These are phyloP conservation scores for Malurus splendens DNA, from an alignment of 2,797 vertebrate species.

Conservation along the genomic window DNA sequence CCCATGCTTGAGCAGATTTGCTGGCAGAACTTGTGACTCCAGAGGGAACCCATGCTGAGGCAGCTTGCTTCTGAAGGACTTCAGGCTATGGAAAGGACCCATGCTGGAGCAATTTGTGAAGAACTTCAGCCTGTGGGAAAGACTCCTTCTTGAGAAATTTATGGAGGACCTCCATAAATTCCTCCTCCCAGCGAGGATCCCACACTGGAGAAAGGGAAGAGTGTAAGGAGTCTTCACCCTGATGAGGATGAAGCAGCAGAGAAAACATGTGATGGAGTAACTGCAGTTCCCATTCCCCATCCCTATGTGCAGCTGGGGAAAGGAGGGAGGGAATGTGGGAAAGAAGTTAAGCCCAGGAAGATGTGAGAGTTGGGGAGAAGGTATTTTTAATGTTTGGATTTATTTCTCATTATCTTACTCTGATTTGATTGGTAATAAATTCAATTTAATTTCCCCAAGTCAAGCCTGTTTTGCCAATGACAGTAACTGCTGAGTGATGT, in stretches of 20 bases:
- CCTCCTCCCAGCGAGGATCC: no score
- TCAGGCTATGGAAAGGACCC: not conserved
- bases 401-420: not conserved
- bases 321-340: not conserved
- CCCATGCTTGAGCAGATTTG: not conserved
- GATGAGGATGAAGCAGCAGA: not conserved
- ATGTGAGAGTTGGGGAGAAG: not conserved
- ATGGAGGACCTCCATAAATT: no score
- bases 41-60: not conserved
- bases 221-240: not conserved
- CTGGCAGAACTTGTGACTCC: not conserved
- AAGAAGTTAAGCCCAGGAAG: not conserved
- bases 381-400: not conserved
- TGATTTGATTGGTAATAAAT: not conserved
- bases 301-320: rapidly evolving
- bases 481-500: not conserved
- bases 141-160: not conserved
- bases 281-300: not conserved
- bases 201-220: not conserved
- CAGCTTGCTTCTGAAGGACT: not conserved
- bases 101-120: not conserved
- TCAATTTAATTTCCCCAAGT: not conserved
- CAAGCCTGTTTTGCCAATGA: not conserved
- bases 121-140: not conserved
- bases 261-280: not conserved